Evolutionary conservation across 2,888 invertebrate genomes (phyloP).

Genomic region (Dynastes tityus): DNA sequence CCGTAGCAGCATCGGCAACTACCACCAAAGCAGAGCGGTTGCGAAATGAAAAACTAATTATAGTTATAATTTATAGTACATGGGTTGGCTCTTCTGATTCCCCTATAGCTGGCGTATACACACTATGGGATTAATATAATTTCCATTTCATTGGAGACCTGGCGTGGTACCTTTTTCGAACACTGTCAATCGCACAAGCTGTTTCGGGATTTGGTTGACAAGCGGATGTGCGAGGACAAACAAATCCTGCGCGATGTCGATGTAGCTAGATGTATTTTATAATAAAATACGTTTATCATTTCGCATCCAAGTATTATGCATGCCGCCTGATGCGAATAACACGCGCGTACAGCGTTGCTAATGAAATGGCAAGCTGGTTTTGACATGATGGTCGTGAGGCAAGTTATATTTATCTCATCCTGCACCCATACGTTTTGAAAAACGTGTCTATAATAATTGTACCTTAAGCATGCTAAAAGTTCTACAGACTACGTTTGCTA

Average conservation of each 20-base stretch:
- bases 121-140: constrained; percentile 6
- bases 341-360: background rate
- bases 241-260: background rate
- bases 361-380: constrained; percentile 6
- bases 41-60: constrained; percentile 44
- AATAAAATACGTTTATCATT: constrained; percentile 13
- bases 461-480: too few species aligned
- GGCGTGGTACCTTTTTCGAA: background rate
- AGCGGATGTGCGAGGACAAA: background rate
- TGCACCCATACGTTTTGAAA: too few species aligned
- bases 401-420: background rate
- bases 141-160: constrained; percentile 18
- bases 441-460: too few species aligned
- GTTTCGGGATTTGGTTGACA: constrained; percentile 3
- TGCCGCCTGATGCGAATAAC: background rate
- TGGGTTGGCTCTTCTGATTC: background rate
- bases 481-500: too few species aligned
- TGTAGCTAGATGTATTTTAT: background rate
- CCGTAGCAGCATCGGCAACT: background rate
- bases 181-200: constrained; percentile 15
- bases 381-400: background rate
- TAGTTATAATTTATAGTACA: constrained; percentile 40
- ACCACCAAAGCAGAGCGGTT: background rate
- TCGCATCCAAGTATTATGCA: background rate
- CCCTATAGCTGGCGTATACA: background rate